Evolutionary conservation across 1,140 invertebrate species (phyloP), one percentile per base, ranked within the genome.

Genomic region (Pachypeltis micranthus): DNA sequence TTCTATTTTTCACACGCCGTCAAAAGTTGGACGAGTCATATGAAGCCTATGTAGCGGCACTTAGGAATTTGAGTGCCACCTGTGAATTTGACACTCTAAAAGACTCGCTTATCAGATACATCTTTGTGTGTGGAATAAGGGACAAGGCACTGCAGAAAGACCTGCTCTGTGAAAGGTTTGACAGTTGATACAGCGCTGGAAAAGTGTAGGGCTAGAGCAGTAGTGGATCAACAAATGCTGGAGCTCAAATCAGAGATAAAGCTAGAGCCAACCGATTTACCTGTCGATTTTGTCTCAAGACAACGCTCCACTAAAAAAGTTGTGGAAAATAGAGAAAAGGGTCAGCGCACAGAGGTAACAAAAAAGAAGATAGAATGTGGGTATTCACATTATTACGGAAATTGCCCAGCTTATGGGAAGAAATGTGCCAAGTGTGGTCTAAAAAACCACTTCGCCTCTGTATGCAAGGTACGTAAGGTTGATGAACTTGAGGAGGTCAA

Each of bases 371-470:
- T 26, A 58, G 21, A 58, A 7, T 58, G 56, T 26, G 56, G 56
- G 12, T 58, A 58, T 26, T 23, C 56, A 10, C 56, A 58, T 58
- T 19, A 24, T 58, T 58, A 58, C 27, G 56, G 56, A 24, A 10
- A 26, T 7, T 58, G 56, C 56, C 56, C 56, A 58, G 56, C 12
- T 7, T 58, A 58, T 27, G 25, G 56, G 7, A 58, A 58, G 25
- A 14, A 26, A 12, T 58, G 56, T 26, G 21, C 56, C 10, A 19
- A 24, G 26, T 58, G 56, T 25, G 26, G 26, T 24, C 21, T 10
- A 58, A 26, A 24, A 27, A 58, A 58, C 27, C 12, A 58, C 27
- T 58, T 58, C 27, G 56, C 56, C 4, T 16, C 21, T 16, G 26
- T 24, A 58, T 58, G 56, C 26, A n/a, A 7, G n/a, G 24, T 4